phyloP scores from a whole-genome alignment of 2,113 vertebrate species.

The Poeciliopsis turrubarensis region DNA sequence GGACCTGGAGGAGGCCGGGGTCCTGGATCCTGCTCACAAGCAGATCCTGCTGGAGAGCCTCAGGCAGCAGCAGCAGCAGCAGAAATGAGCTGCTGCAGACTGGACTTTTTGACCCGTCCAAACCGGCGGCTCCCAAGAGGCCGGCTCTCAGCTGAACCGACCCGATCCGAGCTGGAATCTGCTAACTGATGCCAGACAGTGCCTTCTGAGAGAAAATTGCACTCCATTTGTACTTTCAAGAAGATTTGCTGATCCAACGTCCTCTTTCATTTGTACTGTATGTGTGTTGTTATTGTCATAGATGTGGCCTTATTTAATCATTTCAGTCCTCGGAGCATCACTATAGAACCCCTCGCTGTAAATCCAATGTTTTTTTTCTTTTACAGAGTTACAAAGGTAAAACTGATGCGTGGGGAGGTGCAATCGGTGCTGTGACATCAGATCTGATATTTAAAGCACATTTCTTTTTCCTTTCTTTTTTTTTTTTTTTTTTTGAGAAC shows the following conservation, averaged over 20 bases:
- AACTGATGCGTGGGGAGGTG: neutral
- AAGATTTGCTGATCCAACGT: constrained; percentile 43
- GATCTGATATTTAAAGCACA: constrained; percentile 8
- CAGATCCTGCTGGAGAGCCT: constrained; percentile 89
- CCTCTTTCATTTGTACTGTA: constrained; percentile 58
- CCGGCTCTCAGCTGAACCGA: constrained; percentile 38
- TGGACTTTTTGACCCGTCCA: constrained; percentile 41
- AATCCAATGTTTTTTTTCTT: neutral
- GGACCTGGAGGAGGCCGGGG: constrained; percentile 93
- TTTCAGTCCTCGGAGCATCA: constrained; percentile 53
- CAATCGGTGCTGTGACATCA: neutral
- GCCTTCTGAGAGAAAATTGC: constrained; percentile 70
- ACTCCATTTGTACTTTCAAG: constrained; percentile 61
- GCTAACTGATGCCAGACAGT: constrained; percentile 61
- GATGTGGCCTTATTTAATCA: constrained; percentile 68
- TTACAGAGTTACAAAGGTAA: neutral
- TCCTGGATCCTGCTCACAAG: constrained; percentile 90
- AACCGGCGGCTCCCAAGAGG: constrained; percentile 20
- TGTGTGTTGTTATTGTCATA: constrained; percentile 28
- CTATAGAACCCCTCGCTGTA: constrained; percentile 45
- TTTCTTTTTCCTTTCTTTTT: neutral
- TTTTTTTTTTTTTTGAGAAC: too few species aligned
- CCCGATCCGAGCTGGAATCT: constrained; percentile 47
- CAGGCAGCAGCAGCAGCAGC: constrained; percentile 80
- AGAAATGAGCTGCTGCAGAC: constrained; percentile 59